A percentile compares a stretch with the other conserved stretches of the same genome.
Conservation (phyloP, 2,113 vertebrate species). For the Thamnophis sirtalis region DNA sequence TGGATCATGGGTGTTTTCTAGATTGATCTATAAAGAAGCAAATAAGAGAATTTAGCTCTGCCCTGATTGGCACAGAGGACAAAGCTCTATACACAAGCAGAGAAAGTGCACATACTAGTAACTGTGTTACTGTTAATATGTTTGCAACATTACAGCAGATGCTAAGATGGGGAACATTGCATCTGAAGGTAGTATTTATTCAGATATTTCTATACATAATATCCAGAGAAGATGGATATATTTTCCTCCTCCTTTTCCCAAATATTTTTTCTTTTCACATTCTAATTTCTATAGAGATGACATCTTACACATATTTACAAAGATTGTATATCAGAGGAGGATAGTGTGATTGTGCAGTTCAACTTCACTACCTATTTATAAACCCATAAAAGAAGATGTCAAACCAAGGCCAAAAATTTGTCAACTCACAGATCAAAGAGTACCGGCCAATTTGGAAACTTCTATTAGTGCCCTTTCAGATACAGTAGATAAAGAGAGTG, state of each 20-base stretch:
- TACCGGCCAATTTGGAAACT: background rate
- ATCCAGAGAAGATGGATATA: background rate
- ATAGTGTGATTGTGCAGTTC: background rate
- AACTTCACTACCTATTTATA: background rate
- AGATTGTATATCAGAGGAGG: background rate
- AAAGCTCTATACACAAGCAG: background rate
- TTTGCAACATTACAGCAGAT: background rate
- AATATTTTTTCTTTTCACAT: background rate
- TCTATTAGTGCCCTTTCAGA: background rate
- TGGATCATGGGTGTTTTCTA: background rate
- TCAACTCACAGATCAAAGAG: background rate
- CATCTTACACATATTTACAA: background rate
- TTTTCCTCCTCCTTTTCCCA: background rate
- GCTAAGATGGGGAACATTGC: background rate
- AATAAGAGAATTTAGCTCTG: background rate
- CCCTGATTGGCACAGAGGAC: background rate
- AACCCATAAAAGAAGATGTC: background rate
- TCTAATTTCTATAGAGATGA: background rate
- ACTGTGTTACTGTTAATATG: background rate
- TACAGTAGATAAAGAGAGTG: background rate
- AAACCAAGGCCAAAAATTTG: background rate
- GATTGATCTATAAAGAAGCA: background rate
- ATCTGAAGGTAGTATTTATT: background rate
- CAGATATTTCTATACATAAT: background rate
- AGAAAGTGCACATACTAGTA: background rate